Percentiles rank a stretch among this genome's conserved stretches.
Evolutionary conservation across 2,113 vertebrate species (phyloP).

Genomic region (Sphaerodactylus townsendi): DNA sequence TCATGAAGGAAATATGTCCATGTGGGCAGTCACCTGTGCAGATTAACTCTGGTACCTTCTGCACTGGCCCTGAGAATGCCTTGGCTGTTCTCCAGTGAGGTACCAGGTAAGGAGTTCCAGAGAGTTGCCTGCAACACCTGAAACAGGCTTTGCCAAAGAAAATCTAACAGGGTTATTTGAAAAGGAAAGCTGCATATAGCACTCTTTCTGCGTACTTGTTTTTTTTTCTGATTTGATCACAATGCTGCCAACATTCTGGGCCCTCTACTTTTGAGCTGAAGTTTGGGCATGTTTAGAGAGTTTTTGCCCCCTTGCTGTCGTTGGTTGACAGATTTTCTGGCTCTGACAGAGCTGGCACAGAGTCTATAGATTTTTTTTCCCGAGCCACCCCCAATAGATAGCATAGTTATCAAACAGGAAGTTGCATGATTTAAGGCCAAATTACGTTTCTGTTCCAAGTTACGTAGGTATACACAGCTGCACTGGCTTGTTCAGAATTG

Average conservation of each 20-base stretch:
- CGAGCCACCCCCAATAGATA: conserved; percentile 36
- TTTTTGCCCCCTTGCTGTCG: neutral
- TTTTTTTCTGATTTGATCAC: conserved; percentile 44
- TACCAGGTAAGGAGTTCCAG: neutral
- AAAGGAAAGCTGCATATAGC: conserved; percentile 8
- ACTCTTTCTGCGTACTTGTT: conserved; percentile 30
- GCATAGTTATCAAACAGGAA: neutral
- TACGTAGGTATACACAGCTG: neutral
- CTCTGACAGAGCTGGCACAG: conserved; percentile 37
- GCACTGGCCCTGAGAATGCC: neutral
- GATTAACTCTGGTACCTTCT: too few relatives aligned
- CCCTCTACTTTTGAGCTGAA: conserved; percentile 40
- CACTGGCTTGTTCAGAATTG: neutral
- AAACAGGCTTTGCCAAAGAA: neutral
- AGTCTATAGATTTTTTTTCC: neutral
- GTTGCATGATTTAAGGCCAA: conserved; percentile 18
- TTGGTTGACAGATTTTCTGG: conserved; percentile 45
- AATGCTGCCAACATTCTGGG: conserved; percentile 51
- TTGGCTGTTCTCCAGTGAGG: neutral
- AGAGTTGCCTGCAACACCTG: neutral
- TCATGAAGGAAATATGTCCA: neutral
- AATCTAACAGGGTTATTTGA: neutral
- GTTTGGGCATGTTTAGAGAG: conserved; percentile 50
- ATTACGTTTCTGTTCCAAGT: neutral
- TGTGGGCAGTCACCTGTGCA: too few relatives aligned